Evolutionary conservation across 2,113 vertebrate species (phyloP).

Genomic region (Tetrao urogallus): DNA sequence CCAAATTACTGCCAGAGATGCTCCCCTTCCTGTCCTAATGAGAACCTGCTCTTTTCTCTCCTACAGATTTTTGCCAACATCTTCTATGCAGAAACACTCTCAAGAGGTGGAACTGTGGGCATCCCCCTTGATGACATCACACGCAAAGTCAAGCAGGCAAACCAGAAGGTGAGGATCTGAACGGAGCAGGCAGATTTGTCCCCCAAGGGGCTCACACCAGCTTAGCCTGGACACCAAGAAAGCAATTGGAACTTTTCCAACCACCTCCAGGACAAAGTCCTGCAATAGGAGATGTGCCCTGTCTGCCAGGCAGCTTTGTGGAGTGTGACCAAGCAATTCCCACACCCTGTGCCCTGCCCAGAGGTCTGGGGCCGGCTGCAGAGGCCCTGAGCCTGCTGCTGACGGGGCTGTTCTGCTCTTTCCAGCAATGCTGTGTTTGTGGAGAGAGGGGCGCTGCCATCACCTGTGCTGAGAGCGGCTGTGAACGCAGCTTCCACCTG

Average conservation of each 20-base stretch:
- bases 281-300: neutral
- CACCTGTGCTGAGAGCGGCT: too few species aligned
- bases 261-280: too few species aligned
- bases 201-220: too few species aligned
- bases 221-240: neutral
- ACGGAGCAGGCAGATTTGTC: too few species aligned
- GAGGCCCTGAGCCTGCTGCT: too few species aligned
- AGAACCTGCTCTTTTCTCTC: neutral
- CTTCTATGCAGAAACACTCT: too few species aligned
- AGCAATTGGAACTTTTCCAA: neutral
- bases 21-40: neutral
- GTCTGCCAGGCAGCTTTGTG: neutral
- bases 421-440: too few species aligned
- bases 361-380: neutral
- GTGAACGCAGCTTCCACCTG: too few species aligned
- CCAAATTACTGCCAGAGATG: neutral
- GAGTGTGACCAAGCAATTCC: neutral
- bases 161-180: neutral
- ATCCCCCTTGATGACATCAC: neutral
- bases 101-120: neutral
- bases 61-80: neutral
- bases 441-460: too few species aligned
- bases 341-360: neutral
- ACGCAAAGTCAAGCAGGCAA: neutral
- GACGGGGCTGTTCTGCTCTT: too few species aligned